Evolutionary conservation across 2,113 vertebrate genomes (phyloP).

Genomic region (Turdus rufiventris): DNA sequence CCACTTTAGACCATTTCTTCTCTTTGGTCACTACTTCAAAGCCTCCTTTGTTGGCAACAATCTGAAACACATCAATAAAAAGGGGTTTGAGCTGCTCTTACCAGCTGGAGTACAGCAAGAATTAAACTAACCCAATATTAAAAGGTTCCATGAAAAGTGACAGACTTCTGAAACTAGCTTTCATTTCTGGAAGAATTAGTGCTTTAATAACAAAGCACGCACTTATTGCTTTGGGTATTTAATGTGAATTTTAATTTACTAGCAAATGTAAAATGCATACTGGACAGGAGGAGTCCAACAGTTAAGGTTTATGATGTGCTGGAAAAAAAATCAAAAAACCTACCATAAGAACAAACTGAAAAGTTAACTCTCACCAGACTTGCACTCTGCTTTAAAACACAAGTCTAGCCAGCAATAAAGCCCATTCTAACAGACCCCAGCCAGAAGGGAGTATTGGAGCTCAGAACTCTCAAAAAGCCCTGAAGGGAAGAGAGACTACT

Average conservation of each 20-base stretch:
- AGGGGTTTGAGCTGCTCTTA: not conserved
- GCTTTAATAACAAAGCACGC: not conserved
- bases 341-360: not conserved
- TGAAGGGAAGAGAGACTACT: not conserved
- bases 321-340: not conserved
- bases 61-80: slow-evolving; percentile 70
- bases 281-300: not conserved
- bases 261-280: not conserved
- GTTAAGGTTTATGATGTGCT: not conserved
- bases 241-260: not conserved
- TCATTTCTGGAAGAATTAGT: not conserved
- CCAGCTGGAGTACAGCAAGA: not conserved
- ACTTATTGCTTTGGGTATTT: not conserved
- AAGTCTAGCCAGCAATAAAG: not conserved
- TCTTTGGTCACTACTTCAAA: slow-evolving; percentile 94
- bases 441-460: not conserved
- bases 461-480: not conserved
- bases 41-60: slow-evolving; percentile 92
- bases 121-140: not conserved
- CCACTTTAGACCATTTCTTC: slow-evolving; percentile 94
- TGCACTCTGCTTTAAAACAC: not conserved
- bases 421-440: not conserved
- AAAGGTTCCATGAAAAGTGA: not conserved
- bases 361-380: not conserved
- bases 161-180: not conserved